These are phyloP conservation scores for Rhyzopertha dominica DNA, from an alignment of 1,140 invertebrate species.

Conservation along the genomic window DNA sequence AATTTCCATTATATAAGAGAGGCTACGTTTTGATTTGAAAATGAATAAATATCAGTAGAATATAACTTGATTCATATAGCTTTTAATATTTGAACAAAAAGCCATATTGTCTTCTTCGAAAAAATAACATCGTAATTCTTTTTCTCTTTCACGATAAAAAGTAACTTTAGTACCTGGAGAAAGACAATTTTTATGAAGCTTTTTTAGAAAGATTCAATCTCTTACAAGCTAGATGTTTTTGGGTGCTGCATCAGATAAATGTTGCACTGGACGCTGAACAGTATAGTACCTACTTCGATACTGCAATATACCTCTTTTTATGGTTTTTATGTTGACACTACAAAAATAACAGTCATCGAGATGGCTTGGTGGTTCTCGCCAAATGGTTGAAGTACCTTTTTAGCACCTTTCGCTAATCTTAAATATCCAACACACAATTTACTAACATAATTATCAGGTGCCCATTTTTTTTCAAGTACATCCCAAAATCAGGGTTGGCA, in stretches of 20 bases:
- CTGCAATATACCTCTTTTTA: background rate
- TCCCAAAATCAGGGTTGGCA: too few species aligned
- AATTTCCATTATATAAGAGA: slow-evolving; percentile 10
- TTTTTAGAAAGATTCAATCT: background rate
- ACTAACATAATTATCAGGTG: slow-evolving; percentile 1
- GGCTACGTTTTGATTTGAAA: slow-evolving; percentile 11
- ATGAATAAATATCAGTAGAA: slow-evolving; percentile 6
- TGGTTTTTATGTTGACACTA: slow-evolving; percentile 3
- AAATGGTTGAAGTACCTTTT: slow-evolving; percentile 2
- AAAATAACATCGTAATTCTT: slow-evolving; percentile 5
- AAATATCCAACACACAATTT: slow-evolving; percentile 9
- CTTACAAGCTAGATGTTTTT: background rate
- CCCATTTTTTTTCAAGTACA: background rate
- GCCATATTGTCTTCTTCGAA: slow-evolving; percentile 3
- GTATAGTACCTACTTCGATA: background rate
- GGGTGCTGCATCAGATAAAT: background rate
- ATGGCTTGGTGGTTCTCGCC: slow-evolving; percentile 4
- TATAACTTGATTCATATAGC: background rate
- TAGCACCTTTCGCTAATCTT: background rate
- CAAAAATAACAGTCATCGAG: slow-evolving; percentile 11
- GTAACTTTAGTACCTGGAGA: slow-evolving; percentile 4
- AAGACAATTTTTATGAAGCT: slow-evolving; percentile 4
- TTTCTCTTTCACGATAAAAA: slow-evolving; percentile 11
- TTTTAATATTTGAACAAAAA: slow-evolving; percentile 10
- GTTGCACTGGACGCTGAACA: background rate